Base-by-base conservation (phyloP, 2,888 invertebrate species). In the Eupithecia abbreviata region DNA sequence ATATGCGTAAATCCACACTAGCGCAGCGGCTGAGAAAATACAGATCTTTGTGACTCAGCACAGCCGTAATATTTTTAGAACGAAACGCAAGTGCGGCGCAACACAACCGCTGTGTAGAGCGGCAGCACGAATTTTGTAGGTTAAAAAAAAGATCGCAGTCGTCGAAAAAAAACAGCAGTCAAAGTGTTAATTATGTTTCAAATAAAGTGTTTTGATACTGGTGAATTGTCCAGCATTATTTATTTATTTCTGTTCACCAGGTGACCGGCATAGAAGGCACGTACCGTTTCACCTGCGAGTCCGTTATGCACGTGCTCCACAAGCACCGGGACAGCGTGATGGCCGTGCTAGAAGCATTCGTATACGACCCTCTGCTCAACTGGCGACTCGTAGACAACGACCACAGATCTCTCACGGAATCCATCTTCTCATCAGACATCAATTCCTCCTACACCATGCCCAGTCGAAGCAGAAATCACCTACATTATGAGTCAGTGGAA, bases 211-310 rank as follows among this genome's bases (percentile, higher is more conserved):
- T 30, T 30, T 30, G 30, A 30, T 30, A 30, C 30, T 30, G 30
- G 0, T 30, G 30, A 30, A n/a, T 55, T 15, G 18, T 18, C 62
- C 41, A 65, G 12, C 30, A 65, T 41, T 65, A 65, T 65, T 41
- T 6, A 65, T 41, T 13, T 6, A 65, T 9, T 55, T 55, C 9
- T 58, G n/a, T 58, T 18, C 55, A 18, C 18, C 75, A 92, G 92
- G 99, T 99, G 18, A 99, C 99, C 0, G 99, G 99, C 71, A 99
- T 99, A 82, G 99, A 99, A 89, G 99, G 99, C 73, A 99, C 98
- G 41, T 99, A 99, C 90, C 96, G 98, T 12, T 96, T 98, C 86
- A 99, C 99, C 0, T 99, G 99, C 91, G 99, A 99, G 90, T 98
- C 98, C 12, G 99, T 99, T 0, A 99, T 99, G 98, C 96, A 97